phyloP scores from a whole-genome alignment of 2,113 vertebrate species.

The Zapornia atra region DNA sequence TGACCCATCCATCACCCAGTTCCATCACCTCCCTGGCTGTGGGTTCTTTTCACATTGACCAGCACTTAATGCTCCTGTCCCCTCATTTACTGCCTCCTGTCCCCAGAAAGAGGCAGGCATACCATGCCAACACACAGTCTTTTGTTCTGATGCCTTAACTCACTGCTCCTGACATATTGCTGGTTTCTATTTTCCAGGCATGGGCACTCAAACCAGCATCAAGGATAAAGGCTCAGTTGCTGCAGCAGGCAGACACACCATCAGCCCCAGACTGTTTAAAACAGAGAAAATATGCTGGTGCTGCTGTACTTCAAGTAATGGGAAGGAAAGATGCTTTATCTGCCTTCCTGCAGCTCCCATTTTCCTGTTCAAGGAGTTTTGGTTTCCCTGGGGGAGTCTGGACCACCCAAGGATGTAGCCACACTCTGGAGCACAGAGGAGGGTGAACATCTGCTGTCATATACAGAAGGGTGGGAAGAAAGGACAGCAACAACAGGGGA shows the following conservation, averaged over 20 bases:
- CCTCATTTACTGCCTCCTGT: not conserved
- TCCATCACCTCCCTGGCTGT: not conserved
- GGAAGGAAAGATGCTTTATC: not conserved
- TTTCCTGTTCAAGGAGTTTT: conserved; percentile 12
- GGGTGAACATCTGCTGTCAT: not conserved
- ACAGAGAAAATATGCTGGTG: not conserved
- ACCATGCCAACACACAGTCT: not conserved
- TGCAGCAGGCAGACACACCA: not conserved
- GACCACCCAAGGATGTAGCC: conserved; percentile 43
- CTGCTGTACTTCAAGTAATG: not conserved
- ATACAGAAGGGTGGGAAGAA: not conserved
- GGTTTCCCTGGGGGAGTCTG: not conserved
- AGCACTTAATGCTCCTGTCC: not conserved
- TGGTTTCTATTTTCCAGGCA: not conserved
- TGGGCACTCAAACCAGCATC: not conserved
- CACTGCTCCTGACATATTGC: not conserved
- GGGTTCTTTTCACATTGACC: not conserved
- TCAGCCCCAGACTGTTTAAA: not conserved
- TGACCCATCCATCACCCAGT: not conserved
- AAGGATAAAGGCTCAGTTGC: not conserved
- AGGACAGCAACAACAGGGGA: not conserved
- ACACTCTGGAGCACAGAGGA: not conserved
- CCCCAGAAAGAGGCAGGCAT: not conserved
- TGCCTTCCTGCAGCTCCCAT: not conserved
- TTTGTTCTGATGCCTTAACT: not conserved